Base-by-base conservation (phyloP, 2,113 vertebrate species). In the Chiloscyllium plagiosum region DNA sequence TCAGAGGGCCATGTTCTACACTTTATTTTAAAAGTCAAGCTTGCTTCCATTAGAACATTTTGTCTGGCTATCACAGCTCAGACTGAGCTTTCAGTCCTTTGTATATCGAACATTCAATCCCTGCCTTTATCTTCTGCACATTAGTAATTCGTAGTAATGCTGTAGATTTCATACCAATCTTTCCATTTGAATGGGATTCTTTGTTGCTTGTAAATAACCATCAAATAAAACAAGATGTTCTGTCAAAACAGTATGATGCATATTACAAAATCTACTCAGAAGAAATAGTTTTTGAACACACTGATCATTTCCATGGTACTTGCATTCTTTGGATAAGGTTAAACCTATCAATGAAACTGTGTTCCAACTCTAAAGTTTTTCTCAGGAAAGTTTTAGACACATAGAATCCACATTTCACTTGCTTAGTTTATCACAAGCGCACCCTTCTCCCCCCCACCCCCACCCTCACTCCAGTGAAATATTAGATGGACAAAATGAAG, bases 171-270 rank as follows among this genome's bases (percentile, higher is more conserved):
- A 83, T 47, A 47, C 4, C 37, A 83, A 42, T 37, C 4, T 83
- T 89, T 65, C 56, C 33, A 3, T 92, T 29, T 19, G 29, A 92
- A 92, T 6, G 29, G 52, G 15, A 92, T n/a, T 15, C 29, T 61
- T 92, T 65, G 87, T 92, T 92, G 29, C 33, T n/a, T 65, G 29
- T 61, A 92, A 92, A 61, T 65, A 92, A 4, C 3, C 56, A 65
- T 92, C 87, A 92, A 13, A 65, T 61, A 92, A 92, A 92, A 92
- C 29, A 92, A n/a, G 29, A 19, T 26, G 29, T 92, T 92, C 87
- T 61, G 29, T 92, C 56, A 65, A 90, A 92, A 19, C 61, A 92
- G 29, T 3, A n/a, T 65, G 52, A 65, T 92, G 87, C 8, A 92
- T 4, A 65, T 92, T 33, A 83, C 19, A 33, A 29, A 92, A n/a